Conservation (phyloP, 2,113 vertebrate species). For the Ptilonorhynchus violaceus region DNA sequence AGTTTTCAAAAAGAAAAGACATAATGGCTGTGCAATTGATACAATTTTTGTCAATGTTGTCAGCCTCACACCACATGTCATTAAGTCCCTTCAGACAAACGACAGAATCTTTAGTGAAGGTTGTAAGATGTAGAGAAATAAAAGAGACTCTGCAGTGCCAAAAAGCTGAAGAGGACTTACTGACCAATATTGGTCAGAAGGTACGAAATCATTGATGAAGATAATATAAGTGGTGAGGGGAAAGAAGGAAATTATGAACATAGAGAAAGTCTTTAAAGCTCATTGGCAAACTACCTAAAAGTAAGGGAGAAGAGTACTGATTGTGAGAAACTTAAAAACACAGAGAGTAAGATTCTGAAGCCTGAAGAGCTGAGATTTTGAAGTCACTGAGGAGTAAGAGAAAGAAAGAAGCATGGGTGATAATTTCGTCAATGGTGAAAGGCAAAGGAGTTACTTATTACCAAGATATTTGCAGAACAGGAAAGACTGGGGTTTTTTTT, state of each 20-base stretch:
- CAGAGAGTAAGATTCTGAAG: not conserved
- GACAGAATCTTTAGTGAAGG: not conserved
- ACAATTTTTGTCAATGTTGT: not conserved
- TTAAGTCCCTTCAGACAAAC: not conserved
- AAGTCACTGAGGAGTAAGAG: not conserved
- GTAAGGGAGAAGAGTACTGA: not conserved
- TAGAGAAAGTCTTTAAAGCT: not conserved
- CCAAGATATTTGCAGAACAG: not conserved
- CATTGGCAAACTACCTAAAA: not conserved
- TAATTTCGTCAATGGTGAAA: not conserved
- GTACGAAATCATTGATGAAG: not conserved
- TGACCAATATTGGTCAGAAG: not conserved
- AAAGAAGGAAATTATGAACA: not conserved
- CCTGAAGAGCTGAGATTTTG: not conserved
- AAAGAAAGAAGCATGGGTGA: not conserved
- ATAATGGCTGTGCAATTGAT: not conserved
- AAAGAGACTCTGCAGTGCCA: not conserved
- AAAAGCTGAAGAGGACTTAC: not conserved
- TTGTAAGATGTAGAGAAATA: not conserved
- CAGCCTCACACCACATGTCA: not conserved
- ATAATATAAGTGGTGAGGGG: not conserved
- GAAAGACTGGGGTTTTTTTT: fast-evolving
- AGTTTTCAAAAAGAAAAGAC: not conserved
- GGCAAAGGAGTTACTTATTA: not conserved
- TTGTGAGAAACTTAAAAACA: not conserved